Evolutionary conservation across 2,797 vertebrate species (phyloP).

Genomic region (Garrulus glandarius): DNA sequence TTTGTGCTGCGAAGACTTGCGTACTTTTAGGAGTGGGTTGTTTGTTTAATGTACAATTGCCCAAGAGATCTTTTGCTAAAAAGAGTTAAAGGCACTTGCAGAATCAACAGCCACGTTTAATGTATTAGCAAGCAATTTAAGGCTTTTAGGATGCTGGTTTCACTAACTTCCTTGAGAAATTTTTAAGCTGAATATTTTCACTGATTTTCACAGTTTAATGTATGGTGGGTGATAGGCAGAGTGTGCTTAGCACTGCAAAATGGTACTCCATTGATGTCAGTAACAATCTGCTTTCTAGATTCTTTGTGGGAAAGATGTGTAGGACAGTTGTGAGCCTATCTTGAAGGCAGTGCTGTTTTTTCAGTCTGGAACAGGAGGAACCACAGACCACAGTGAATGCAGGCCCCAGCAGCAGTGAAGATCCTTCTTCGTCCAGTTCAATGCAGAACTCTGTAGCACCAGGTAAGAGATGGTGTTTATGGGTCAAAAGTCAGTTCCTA

Average conservation of each 20-base stretch:
- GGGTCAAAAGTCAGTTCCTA: background rate
- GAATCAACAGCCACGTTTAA: background rate
- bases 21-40: background rate
- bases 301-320: background rate
- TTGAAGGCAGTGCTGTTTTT: background rate
- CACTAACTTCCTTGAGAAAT: background rate
- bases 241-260: background rate
- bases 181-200: background rate
- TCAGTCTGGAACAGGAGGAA: constrained; percentile 12
- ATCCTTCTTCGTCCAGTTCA: constrained; percentile 39
- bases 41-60: background rate
- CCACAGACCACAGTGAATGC: background rate
- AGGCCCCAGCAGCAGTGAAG: background rate
- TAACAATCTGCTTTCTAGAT: background rate
- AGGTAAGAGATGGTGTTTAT: constrained; percentile 73
- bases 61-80: background rate
- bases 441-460: constrained; percentile 72
- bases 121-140: background rate
- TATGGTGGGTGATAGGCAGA: background rate
- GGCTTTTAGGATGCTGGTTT: background rate
- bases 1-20: background rate
- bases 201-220: background rate
- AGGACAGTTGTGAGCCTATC: background rate
- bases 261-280: background rate
- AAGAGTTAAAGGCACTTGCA: background rate